phyloP scores from a whole-genome alignment of 2,888 invertebrate species.

The Hyposoter didymator region DNA sequence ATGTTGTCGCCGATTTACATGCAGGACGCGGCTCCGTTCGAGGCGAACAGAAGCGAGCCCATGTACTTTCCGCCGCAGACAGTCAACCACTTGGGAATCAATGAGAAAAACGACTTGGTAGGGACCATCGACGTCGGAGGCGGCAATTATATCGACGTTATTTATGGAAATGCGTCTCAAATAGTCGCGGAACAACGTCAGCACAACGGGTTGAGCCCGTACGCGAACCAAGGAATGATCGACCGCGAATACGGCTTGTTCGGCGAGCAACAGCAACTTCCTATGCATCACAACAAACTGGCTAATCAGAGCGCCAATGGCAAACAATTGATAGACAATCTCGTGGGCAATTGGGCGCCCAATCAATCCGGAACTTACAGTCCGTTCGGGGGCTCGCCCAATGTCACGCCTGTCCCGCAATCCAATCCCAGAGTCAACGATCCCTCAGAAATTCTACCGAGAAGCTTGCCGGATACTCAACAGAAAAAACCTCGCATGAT shows the following conservation, averaged over 20 bases:
- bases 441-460: conserved; percentile 76
- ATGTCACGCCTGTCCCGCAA: conserved; percentile 79
- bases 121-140: conserved; percentile 83
- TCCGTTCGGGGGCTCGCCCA: conserved; percentile 87
- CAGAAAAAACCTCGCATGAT: conserved; percentile 89
- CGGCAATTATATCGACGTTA: conserved; percentile 84
- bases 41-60: conserved; percentile 71
- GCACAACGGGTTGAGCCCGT: conserved; percentile 76
- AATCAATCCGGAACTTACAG: conserved; percentile 90
- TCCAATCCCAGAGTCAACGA: conserved; percentile 73
- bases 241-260: conserved; percentile 83
- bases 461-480: conserved; percentile 66
- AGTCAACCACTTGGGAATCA: conserved; percentile 81
- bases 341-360: conserved; percentile 90
- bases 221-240: conserved; percentile 74
- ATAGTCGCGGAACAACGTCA: conserved; percentile 81
- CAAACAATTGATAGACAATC: conserved; percentile 88
- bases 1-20: conserved; percentile 63
- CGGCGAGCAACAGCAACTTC: conserved; percentile 74
- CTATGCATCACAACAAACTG: conserved; percentile 68
- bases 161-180: conserved; percentile 81
- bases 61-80: conserved; percentile 80
- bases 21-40: conserved; percentile 73
- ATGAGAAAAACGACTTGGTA: conserved; percentile 81
- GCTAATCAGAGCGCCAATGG: conserved; percentile 78